Percentiles rank a stretch among this genome's conserved stretches.
Evolutionary conservation across 2,888 invertebrate species (phyloP).

Genomic region (Eilema depressum): DNA sequence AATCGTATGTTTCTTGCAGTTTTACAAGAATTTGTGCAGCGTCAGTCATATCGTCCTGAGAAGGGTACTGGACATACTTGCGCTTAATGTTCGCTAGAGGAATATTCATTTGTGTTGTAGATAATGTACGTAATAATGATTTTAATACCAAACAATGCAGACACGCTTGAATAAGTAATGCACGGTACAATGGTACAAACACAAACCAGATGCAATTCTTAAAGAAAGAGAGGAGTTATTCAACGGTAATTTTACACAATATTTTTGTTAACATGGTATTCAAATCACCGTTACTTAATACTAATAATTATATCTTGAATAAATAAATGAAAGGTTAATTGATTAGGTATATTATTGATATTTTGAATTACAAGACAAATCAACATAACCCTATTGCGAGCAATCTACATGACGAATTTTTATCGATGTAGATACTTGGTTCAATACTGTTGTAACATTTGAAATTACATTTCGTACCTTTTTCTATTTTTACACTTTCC

Average conservation of each 20-base stretch:
- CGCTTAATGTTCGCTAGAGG: conserved; percentile 6
- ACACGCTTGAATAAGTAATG: not conserved
- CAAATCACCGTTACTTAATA: too few species aligned
- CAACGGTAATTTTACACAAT: too few species aligned
- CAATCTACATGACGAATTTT: not conserved
- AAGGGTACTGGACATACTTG: not conserved
- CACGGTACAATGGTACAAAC: too few species aligned
- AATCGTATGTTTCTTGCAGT: conserved; percentile 5
- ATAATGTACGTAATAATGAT: not conserved
- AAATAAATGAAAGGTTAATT: too few species aligned
- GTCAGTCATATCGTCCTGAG: not conserved
- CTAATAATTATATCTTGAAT: too few species aligned
- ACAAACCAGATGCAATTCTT: not conserved
- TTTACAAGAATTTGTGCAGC: conserved; percentile 7
- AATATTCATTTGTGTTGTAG: not conserved
- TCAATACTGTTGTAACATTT: too few species aligned
- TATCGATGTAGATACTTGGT: too few species aligned
- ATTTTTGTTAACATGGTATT: too few species aligned
- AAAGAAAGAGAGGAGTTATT: too few species aligned
- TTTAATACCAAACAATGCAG: not conserved
- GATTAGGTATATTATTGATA: too few species aligned
- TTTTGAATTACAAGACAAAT: not conserved
- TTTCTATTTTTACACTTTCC: conserved; percentile 11
- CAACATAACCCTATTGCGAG: not conserved
- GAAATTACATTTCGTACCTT: too few species aligned